Percentiles rank a stretch among this genome's conserved stretches.
These are phyloP conservation scores for Oreocharis arfaki DNA, from an alignment of 2,113 vertebrate species.

Conservation along the genomic window DNA sequence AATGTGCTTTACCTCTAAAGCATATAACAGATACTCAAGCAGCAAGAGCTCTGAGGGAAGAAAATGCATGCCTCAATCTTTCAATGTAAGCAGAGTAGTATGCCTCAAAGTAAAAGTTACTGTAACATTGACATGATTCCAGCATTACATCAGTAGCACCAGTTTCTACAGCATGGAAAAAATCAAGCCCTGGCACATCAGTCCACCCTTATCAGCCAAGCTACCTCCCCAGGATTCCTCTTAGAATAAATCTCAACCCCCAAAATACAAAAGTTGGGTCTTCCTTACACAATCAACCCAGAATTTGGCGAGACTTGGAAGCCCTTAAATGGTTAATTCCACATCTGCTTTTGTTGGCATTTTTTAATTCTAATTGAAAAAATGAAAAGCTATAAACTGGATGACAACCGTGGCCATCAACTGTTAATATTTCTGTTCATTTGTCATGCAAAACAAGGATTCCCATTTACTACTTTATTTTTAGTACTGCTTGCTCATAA, in stretches of 20 bases:
- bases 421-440: neutral
- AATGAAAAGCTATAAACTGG: neutral
- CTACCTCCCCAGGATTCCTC: neutral
- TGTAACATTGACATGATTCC: neutral
- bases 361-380: neutral
- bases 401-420: neutral
- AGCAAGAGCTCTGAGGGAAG: neutral
- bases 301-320: neutral
- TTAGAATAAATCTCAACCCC: neutral
- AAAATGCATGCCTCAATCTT: neutral
- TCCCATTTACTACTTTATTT: neutral
- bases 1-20: neutral
- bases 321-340: neutral
- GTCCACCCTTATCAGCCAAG: neutral
- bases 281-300: neutral
- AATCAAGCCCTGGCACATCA: neutral
- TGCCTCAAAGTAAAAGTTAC: neutral
- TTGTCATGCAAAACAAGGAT: neutral
- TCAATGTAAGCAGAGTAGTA: neutral
- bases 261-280: neutral
- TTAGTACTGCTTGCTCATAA: neutral
- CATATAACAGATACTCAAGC: neutral
- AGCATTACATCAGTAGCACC: neutral
- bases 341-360: neutral
- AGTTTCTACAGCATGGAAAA: neutral